Evolutionary conservation across 1,140 invertebrate genomes (phyloP).

Genomic region (Drosophila auraria): DNA sequence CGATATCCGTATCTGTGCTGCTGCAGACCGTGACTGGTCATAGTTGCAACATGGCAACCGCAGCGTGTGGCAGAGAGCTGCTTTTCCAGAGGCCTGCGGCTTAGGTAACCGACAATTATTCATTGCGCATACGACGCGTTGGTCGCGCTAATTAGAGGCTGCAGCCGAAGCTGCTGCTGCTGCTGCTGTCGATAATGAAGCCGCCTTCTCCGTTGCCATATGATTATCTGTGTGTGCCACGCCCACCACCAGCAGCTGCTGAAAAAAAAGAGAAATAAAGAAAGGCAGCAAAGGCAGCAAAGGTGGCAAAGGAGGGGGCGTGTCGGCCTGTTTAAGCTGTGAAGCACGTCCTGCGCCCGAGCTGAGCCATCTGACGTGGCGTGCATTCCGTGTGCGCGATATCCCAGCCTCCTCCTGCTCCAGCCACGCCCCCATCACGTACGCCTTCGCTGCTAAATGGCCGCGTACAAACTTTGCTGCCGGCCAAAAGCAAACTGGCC

Average conservation of each 20-base stretch:
- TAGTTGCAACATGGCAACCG: constrained; percentile 20
- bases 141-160: constrained; percentile 67
- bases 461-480: constrained; percentile 36
- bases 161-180: constrained; percentile 60
- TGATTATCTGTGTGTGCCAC: constrained; percentile 29
- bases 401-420: background rate
- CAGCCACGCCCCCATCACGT: background rate
- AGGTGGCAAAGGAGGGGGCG: constrained; percentile 1
- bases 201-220: constrained; percentile 8
- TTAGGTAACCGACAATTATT: constrained; percentile 64
- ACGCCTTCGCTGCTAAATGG: constrained; percentile 19
- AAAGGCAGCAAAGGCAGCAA: background rate
- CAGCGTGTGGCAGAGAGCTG: constrained; percentile 9
- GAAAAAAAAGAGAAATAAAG: background rate
- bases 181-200: constrained; percentile 23
- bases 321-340: constrained; percentile 47
- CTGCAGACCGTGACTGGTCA: background rate
- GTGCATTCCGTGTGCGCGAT: constrained; percentile 34
- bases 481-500: constrained; percentile 43
- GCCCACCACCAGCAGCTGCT: background rate
- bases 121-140: constrained; percentile 69
- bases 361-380: constrained; percentile 40
- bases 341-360: constrained; percentile 43
- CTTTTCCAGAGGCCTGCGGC: background rate
- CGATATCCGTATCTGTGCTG: background rate